These are phyloP conservation scores for Apodemus sylvaticus DNA, from an alignment of 2,113 vertebrate genomes.

Conservation along the genomic window DNA sequence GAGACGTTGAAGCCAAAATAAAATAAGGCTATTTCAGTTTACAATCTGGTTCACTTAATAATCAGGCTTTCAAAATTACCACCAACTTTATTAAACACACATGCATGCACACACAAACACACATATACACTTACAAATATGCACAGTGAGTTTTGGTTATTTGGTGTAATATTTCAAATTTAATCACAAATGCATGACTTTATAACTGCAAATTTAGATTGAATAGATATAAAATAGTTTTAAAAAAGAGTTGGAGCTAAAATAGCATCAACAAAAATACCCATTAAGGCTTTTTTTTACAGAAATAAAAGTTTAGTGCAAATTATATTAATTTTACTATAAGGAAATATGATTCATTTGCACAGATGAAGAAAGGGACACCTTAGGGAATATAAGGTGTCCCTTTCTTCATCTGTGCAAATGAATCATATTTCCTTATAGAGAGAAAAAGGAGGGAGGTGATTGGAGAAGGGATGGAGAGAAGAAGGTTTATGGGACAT, in stretches of 20 bases:
- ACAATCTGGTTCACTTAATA: background rate
- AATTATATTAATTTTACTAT: background rate
- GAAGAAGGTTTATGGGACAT: too few relatives aligned
- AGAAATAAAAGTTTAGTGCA: background rate
- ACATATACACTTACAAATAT: background rate
- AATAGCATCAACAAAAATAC: background rate
- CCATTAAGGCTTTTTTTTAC: background rate
- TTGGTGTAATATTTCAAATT: background rate
- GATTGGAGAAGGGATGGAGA: too few relatives aligned
- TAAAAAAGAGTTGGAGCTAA: background rate
- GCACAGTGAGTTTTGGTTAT: background rate
- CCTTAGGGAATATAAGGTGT: too few relatives aligned
- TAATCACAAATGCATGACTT: background rate
- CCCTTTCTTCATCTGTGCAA: too few relatives aligned
- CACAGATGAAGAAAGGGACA: background rate
- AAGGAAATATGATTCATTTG: background rate
- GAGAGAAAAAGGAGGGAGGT: too few relatives aligned
- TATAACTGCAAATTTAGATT: background rate
- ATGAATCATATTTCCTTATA: too few relatives aligned
- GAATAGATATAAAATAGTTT: background rate
- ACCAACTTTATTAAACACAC: background rate
- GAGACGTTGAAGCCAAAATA: background rate
- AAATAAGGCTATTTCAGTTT: background rate
- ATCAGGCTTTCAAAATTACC: background rate
- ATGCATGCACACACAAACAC: background rate